These are phyloP conservation scores for Bubo blakistoni DNA, from an alignment of 2,113 vertebrate species.

Conservation along the genomic window DNA sequence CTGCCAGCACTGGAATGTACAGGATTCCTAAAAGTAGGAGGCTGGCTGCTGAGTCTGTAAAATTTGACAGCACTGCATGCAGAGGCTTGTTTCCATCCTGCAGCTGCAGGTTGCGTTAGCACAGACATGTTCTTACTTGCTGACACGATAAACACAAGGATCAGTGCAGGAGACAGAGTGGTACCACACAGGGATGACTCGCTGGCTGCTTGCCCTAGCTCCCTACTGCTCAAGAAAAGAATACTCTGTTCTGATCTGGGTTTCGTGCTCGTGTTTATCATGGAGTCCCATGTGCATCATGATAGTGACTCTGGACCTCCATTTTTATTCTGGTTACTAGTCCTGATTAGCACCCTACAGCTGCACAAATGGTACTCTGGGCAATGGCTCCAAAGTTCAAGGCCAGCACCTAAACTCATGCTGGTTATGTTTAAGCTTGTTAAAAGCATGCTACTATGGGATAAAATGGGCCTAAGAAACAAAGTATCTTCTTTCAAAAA, in stretches of 20 bases:
- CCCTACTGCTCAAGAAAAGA: background rate
- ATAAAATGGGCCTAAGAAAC: background rate
- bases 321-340: background rate
- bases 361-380: background rate
- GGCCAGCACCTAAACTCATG: background rate
- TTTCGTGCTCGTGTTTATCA: background rate
- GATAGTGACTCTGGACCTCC: background rate
- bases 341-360: background rate
- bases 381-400: background rate
- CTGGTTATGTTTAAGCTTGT: background rate
- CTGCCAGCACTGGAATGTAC: background rate
- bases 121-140: background rate
- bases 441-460: background rate
- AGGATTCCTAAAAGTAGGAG: background rate
- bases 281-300: background rate
- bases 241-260: too few species aligned
- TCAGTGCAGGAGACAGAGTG: background rate
- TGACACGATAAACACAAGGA: background rate
- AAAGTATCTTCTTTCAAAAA: background rate
- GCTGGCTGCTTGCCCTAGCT: background rate
- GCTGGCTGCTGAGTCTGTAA: background rate
- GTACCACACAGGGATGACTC: fast-evolving
- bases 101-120: background rate
- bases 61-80: background rate
- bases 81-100: background rate